Conservation (phyloP, 2,888 invertebrate genomes). For the Chalcis sispes region DNA sequence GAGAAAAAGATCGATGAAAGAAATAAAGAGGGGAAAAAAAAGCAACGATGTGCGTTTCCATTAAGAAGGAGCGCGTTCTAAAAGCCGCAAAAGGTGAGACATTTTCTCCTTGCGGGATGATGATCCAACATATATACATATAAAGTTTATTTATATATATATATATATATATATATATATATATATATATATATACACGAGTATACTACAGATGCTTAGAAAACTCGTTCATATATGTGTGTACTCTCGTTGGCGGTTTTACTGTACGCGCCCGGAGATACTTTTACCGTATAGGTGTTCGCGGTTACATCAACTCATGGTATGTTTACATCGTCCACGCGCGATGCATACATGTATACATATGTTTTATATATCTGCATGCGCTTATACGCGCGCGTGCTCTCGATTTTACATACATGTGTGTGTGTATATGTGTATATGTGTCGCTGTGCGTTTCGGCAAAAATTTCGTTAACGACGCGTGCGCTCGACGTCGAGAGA, state of each 20-base stretch:
- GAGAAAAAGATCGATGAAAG: neutral
- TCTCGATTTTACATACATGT: neutral
- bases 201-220: neutral
- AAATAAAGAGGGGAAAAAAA: constrained; percentile 2
- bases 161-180: too few relatives aligned
- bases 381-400: constrained; percentile 6
- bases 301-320: constrained; percentile 47
- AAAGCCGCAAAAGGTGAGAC: constrained; percentile 36
- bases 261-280: neutral
- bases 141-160: too few relatives aligned
- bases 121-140: neutral
- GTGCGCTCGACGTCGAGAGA: too few relatives aligned
- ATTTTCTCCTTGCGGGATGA: constrained; percentile 31
- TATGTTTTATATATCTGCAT: constrained; percentile 8
- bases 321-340: constrained; percentile 22
- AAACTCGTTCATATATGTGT: neutral
- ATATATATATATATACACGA: too few relatives aligned
- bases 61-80: neutral
- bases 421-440: neutral
- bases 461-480: constrained; percentile 6
- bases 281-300: constrained; percentile 37
- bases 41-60: neutral
- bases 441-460: neutral
- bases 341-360: neutral
- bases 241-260: neutral